Conservation (phyloP, 1,140 invertebrate species). For the Bombus confusus region DNA sequence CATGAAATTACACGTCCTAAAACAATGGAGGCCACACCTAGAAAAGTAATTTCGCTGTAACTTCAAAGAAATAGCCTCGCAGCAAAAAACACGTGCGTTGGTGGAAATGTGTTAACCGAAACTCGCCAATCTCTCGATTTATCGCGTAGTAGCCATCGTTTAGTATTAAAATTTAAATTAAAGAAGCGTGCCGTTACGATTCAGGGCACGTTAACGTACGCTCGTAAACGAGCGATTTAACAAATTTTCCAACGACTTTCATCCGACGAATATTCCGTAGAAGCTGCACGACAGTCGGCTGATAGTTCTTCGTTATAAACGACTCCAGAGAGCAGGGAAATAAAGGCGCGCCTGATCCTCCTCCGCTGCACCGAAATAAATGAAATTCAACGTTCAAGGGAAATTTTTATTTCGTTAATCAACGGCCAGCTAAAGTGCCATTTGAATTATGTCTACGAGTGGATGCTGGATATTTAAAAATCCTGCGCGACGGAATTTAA, state of each 20-base stretch:
- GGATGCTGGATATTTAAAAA: slow-evolving; percentile 48
- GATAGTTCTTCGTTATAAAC: background rate
- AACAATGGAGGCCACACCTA: slow-evolving; percentile 27
- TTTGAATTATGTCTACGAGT: slow-evolving; percentile 31
- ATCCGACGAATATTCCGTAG: background rate
- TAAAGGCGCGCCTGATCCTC: background rate
- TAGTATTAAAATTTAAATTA: background rate
- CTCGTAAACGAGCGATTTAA: background rate
- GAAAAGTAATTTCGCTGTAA: slow-evolving; percentile 40
- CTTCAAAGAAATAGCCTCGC: slow-evolving; percentile 38
- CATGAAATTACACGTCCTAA: slow-evolving; percentile 46
- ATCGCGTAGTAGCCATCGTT: background rate
- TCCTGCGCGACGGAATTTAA: slow-evolving; percentile 39
- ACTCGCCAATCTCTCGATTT: background rate
- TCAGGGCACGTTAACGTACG: background rate
- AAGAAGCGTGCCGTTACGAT: background rate
- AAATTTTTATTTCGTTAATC: slow-evolving; percentile 37
- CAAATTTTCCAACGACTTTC: background rate
- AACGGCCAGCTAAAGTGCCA: slow-evolving; percentile 15
- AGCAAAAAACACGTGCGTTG: background rate
- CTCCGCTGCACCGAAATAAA: background rate
- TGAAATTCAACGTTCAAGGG: background rate
- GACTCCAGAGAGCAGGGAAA: background rate
- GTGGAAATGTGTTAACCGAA: background rate
- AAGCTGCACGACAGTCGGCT: background rate